Percentiles rank a stretch among this genome's conserved stretches.
phyloP scores from a whole-genome alignment of 2,113 vertebrate species.

The Phoenicopterus ruber region DNA sequence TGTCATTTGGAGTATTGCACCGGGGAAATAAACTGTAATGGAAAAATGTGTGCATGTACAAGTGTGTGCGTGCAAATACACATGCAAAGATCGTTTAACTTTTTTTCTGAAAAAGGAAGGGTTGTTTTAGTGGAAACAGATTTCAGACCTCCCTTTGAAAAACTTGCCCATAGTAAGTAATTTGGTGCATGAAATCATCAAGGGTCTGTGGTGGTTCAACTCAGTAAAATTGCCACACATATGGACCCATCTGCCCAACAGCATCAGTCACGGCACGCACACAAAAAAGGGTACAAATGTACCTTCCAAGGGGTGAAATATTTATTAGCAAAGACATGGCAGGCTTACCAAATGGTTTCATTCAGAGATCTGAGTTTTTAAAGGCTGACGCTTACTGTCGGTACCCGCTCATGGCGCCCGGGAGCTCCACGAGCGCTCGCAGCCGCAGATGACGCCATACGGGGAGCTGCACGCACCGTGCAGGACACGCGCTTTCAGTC shows the following conservation, averaged over 20 bases:
- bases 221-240: not conserved
- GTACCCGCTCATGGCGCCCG: not conserved
- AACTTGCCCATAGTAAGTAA: not conserved
- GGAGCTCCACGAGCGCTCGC: accelerated
- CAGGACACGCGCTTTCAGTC: not conserved
- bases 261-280: not conserved
- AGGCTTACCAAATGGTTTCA: not conserved
- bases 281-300: not conserved
- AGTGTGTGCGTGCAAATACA: not conserved
- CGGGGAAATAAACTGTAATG: not conserved
- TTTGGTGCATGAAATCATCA: not conserved
- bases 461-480: not conserved
- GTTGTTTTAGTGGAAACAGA: not conserved
- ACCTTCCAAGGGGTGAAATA: not conserved
- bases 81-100: not conserved
- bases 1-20: not conserved
- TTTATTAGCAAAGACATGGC: not conserved
- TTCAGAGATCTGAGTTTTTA: not conserved
- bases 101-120: not conserved
- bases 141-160: not conserved
- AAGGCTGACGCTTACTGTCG: not conserved
- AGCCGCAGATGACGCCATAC: accelerated
- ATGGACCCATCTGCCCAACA: not conserved
- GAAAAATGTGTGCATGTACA: not conserved
- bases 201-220: not conserved